Conservation (phyloP, 2,113 vertebrate species). For the Urocitellus parryii region DNA sequence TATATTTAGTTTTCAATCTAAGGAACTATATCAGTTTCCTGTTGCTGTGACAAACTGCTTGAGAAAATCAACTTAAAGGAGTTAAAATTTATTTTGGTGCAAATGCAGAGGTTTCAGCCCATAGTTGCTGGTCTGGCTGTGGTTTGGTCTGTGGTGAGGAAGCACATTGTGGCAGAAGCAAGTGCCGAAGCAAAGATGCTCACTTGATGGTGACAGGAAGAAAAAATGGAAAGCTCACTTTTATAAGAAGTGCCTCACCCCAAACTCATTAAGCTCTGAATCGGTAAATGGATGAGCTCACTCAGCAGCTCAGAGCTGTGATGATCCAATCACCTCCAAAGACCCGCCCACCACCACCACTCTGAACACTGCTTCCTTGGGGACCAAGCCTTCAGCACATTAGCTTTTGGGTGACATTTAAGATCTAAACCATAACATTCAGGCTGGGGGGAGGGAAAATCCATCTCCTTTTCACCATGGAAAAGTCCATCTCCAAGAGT, state of each 20-base stretch:
- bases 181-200: not conserved
- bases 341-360: too few species aligned
- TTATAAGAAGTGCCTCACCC: not conserved
- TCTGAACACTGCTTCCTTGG: too few species aligned
- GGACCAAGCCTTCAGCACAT: not conserved
- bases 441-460: too few species aligned
- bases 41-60: not conserved
- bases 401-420: not conserved
- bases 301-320: not conserved
- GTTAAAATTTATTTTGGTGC: too few species aligned
- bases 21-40: not conserved
- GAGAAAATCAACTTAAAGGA: not conserved
- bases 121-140: too few species aligned
- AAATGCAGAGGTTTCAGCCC: not conserved
- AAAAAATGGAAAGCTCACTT: not conserved
- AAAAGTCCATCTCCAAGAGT: too few species aligned
- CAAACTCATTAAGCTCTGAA: not conserved
- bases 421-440: not conserved
- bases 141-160: not conserved
- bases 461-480: too few species aligned
- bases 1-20: not conserved
- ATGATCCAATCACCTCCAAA: not conserved
- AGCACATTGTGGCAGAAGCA: too few species aligned
- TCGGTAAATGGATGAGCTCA: not conserved
- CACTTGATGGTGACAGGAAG: not conserved